Conservation (phyloP, 2,888 invertebrate genomes). For the Eremobia ochroleuca region DNA sequence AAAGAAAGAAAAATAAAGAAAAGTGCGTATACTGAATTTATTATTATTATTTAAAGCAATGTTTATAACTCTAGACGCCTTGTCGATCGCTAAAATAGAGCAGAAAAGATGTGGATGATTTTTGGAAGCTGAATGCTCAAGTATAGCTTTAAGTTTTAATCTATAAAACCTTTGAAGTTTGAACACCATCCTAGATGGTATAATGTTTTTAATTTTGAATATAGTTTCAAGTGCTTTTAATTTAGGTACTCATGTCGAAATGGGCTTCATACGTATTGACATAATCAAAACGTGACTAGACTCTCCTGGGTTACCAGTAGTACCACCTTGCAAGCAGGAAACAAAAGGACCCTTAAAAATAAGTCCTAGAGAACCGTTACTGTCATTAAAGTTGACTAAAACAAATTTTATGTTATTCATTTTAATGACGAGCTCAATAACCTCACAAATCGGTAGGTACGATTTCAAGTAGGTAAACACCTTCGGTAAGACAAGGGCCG, state of each 20-base stretch:
- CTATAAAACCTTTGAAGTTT: neutral
- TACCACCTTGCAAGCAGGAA: no score
- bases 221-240: neutral
- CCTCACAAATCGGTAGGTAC: neutral
- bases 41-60: no score
- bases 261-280: no score
- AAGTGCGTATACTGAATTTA: no score
- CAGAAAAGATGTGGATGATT: neutral
- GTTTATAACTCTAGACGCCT: no score
- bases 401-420: neutral
- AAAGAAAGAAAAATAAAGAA: no score
- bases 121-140: neutral
- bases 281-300: no score
- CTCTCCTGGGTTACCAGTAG: no score
- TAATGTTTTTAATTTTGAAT: neutral
- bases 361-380: neutral
- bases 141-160: neutral
- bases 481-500: no score
- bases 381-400: no score
- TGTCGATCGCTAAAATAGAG: neutral
- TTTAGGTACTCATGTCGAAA: neutral
- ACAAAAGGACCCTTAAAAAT: neutral
- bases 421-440: neutral
- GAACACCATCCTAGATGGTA: neutral
- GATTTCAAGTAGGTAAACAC: no score